Percentiles rank a stretch among this genome's conserved stretches.
These are phyloP conservation scores for Sapajus apella DNA, from an alignment of 2,113 vertebrate genomes.

Conservation along the genomic window DNA sequence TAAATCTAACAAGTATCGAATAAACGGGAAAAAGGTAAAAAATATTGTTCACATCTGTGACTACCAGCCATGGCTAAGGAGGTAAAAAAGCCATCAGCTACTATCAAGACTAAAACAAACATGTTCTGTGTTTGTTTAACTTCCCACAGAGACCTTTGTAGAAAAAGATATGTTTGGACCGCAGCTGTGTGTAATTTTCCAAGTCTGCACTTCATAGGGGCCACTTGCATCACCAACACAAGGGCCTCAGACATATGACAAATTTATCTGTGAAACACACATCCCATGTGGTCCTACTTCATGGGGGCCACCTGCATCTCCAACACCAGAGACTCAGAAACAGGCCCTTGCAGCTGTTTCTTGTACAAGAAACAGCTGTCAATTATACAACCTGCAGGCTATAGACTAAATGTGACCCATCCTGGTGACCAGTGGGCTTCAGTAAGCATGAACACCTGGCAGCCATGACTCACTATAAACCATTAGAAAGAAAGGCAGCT, in stretches of 20 bases:
- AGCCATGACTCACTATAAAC: no score
- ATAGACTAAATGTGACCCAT: no score
- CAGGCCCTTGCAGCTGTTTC: no score
- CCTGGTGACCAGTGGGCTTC: no score
- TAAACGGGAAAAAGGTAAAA: conserved; percentile 18
- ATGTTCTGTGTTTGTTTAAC: not conserved
- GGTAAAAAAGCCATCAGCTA: not conserved
- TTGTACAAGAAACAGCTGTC: no score
- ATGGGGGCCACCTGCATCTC: not conserved
- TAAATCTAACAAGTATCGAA: not conserved
- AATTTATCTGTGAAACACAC: not conserved
- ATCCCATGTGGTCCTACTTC: not conserved
- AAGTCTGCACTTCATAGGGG: not conserved
- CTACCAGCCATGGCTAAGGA: not conserved
- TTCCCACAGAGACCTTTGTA: not conserved
- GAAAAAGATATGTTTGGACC: not conserved
- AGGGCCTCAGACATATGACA: not conserved
- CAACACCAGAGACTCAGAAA: not conserved
- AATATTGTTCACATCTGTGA: not conserved
- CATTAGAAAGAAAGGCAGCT: no score
- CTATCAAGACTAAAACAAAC: not conserved
- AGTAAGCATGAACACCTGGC: no score
- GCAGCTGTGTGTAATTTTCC: not conserved
- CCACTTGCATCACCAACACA: not conserved
- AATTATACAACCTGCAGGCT: no score